These are phyloP conservation scores for Spongilla lacustris DNA, from an alignment of 37 sponge, comb jelly and placozoan species.

Conservation along the genomic window DNA sequence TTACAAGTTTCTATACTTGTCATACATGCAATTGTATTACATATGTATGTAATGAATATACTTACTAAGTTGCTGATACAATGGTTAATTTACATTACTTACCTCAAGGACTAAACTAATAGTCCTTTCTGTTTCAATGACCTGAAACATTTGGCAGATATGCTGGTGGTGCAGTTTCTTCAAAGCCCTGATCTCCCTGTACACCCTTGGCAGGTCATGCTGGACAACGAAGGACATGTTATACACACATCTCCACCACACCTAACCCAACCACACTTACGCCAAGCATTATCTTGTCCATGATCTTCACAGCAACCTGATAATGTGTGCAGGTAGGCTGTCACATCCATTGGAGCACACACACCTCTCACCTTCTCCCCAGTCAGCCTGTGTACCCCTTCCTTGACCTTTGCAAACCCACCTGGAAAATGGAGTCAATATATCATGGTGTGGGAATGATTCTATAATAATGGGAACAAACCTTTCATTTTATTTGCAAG, in stretches of 20 bases:
- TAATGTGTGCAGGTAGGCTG: too few relatives aligned
- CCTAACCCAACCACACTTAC: conserved; percentile 36
- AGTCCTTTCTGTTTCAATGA: conserved; percentile 84
- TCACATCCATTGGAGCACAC: background rate
- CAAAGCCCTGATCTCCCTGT: conserved; percentile 77
- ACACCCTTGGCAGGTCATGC: conserved; percentile 88
- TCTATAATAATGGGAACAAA: too few relatives aligned
- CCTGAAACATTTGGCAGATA: conserved; percentile 90
- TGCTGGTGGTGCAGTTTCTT: conserved; percentile 89
- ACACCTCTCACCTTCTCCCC: conserved; percentile 74
- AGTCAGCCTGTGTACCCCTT: conserved; percentile 80
- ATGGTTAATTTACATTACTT: too few relatives aligned
- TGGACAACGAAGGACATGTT: background rate
- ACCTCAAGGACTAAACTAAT: conserved; percentile 87
- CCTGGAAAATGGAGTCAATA: conserved; percentile 58
- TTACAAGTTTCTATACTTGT: too few relatives aligned
- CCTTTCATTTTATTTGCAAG: too few relatives aligned
- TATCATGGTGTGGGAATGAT: too few relatives aligned
- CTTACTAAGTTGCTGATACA: too few relatives aligned
- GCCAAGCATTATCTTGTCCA: conserved; percentile 81
- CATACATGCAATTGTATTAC: too few relatives aligned
- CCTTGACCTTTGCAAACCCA: conserved; percentile 97
- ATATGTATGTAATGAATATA: too few relatives aligned
- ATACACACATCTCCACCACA: background rate
- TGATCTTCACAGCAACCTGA: conserved; percentile 85